Conservation (phyloP, 2,888 invertebrate species). For the Orthosia incerta region DNA sequence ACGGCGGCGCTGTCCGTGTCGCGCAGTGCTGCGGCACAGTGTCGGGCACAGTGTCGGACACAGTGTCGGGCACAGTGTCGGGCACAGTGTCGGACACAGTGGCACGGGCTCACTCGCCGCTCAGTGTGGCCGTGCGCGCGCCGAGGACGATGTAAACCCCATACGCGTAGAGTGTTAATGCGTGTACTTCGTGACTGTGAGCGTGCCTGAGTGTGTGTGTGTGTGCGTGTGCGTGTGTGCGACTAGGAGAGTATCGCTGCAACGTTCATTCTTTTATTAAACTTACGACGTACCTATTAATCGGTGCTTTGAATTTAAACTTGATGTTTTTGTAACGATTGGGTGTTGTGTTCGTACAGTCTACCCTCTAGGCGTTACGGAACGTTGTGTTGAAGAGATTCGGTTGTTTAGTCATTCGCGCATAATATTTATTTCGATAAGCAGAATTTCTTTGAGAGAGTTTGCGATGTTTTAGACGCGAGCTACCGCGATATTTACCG, state of each 20-base stretch:
- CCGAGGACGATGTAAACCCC: conserved; percentile 80
- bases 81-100: background rate
- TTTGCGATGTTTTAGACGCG: conserved; percentile 32
- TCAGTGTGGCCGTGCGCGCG: conserved; percentile 18
- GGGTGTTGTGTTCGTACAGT: conserved; percentile 60
- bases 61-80: too few relatives aligned
- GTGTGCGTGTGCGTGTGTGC: conserved; percentile 52
- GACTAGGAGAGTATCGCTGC: conserved; percentile 46
- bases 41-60: background rate
- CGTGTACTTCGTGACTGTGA: conserved; percentile 58
- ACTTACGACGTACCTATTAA: conserved; percentile 62
- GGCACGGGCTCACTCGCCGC: background rate
- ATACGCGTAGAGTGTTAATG: conserved; percentile 76
- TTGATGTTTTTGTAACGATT: conserved; percentile 63
- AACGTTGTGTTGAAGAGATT: conserved; percentile 28
- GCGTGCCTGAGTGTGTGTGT: conserved; percentile 55
- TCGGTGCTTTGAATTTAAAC: conserved; percentile 67
- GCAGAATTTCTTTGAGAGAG: conserved; percentile 41
- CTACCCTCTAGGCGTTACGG: conserved; percentile 24
- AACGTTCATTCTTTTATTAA: conserved; percentile 48
- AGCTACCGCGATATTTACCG: conserved; percentile 32
- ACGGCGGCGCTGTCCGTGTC: background rate
- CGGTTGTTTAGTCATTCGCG: conserved; percentile 48
- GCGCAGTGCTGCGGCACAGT: background rate
- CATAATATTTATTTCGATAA: conserved; percentile 56